Evolutionary conservation across 1,140 invertebrate species (phyloP).

Genomic region (Harpegnathos saltator): DNA sequence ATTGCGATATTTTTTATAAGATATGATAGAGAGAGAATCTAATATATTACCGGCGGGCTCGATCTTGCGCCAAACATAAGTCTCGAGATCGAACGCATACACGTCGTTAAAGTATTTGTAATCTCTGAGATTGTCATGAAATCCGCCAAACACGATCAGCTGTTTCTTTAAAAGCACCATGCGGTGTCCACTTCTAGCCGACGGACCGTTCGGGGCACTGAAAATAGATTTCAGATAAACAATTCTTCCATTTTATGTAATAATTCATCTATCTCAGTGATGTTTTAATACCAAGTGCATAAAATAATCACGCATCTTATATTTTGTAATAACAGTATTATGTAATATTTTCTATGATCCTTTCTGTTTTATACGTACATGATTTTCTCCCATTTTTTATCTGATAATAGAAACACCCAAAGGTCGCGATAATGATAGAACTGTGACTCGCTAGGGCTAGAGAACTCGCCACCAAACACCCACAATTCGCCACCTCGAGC

Average conservation of each 20-base stretch:
- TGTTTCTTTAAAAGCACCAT: conserved; percentile 94
- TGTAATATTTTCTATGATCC: neutral
- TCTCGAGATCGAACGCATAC: conserved; percentile 93
- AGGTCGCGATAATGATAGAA: conserved; percentile 98
- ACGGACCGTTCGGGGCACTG: conserved; percentile 91
- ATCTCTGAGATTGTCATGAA: conserved; percentile 94
- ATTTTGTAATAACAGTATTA: neutral
- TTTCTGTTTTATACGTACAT: conserved; percentile 82
- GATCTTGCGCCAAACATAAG: conserved; percentile 93
- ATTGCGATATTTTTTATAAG: no score
- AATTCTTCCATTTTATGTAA: no score
- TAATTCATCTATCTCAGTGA: neutral
- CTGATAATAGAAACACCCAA: conserved; percentile 93
- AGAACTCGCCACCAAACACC: conserved; percentile 97
- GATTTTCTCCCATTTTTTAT: conserved; percentile 96
- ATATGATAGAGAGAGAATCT: no score
- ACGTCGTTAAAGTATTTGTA: conserved; percentile 97
- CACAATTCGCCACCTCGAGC: conserved; percentile 91
- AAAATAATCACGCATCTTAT: neutral
- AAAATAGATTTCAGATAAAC: conserved; percentile 71
- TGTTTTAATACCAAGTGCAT: neutral
- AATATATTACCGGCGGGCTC: conserved; percentile 87
- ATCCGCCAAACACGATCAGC: conserved; percentile 96
- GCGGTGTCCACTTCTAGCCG: conserved; percentile 95
- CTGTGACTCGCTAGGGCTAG: conserved; percentile 95